phyloP scores from a whole-genome alignment of 2,888 invertebrate species.

The Strigamia crassipes region DNA sequence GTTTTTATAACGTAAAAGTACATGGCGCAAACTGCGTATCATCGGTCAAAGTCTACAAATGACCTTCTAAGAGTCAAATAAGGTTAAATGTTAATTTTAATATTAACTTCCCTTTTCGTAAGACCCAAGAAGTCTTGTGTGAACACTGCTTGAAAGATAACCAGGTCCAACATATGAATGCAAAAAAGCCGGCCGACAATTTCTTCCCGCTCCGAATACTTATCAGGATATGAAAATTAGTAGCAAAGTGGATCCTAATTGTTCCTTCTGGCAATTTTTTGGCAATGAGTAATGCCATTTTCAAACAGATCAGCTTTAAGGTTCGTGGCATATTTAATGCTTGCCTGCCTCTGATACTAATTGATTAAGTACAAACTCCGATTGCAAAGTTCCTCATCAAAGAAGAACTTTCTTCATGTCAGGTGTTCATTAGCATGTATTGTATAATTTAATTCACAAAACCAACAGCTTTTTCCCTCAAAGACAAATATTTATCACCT shows the following conservation, averaged over 20 bases:
- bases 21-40: no score
- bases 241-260: not conserved
- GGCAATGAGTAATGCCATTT: not conserved
- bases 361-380: not conserved
- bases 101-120: no score
- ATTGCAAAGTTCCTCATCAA: not conserved
- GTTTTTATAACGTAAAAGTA: no score
- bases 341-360: not conserved
- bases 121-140: no score
- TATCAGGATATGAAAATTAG: not conserved
- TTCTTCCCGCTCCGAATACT: no score
- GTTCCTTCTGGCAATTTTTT: not conserved
- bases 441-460: not conserved
- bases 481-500: not conserved
- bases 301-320: not conserved
- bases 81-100: no score
- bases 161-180: no score
- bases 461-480: not conserved
- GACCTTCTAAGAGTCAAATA: no score
- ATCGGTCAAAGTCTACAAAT: no score
- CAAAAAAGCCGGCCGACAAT: no score
- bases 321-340: not conserved
- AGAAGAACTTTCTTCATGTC: not conserved
- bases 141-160: no score
- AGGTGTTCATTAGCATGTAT: not conserved